These are phyloP conservation scores for Thumatha senex DNA, from an alignment of 2,888 invertebrate species.

Conservation along the genomic window DNA sequence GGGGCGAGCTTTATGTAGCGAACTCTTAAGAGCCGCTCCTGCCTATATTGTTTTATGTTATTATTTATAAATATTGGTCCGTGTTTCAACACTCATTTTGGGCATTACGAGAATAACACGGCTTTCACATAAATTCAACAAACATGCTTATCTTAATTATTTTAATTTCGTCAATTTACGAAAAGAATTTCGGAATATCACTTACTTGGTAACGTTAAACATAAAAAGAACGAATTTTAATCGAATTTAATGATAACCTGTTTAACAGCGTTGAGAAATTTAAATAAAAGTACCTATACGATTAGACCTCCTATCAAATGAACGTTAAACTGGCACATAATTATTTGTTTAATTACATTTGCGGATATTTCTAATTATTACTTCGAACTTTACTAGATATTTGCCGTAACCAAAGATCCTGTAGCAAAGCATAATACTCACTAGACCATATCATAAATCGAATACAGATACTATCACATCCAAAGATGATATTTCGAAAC, in stretches of 20 bases:
- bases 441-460: conserved; percentile 7
- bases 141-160: conserved; percentile 38
- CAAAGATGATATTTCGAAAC: conserved; percentile 3
- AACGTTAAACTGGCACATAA: conserved; percentile 13
- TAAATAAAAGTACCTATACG: conserved; percentile 17
- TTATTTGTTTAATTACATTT: conserved; percentile 10
- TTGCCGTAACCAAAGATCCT: conserved; percentile 1
- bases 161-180: conserved; percentile 29
- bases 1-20: conserved; percentile 80
- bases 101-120: conserved; percentile 52
- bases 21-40: conserved; percentile 68
- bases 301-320: conserved; percentile 13
- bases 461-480: neutral
- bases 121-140: conserved; percentile 16
- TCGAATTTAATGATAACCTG: conserved; percentile 8
- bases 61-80: conserved; percentile 76
- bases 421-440: conserved; percentile 11
- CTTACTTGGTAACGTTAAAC: conserved; percentile 21
- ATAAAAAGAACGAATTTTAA: conserved; percentile 28
- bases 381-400: neutral
- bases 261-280: conserved; percentile 15
- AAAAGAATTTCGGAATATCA: conserved; percentile 12
- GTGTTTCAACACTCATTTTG: conserved; percentile 46
- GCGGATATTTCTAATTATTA: conserved; percentile 16
- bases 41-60: conserved; percentile 76